Base-by-base conservation (phyloP, 2,888 invertebrate genomes). In the Apodemia zela region DNA sequence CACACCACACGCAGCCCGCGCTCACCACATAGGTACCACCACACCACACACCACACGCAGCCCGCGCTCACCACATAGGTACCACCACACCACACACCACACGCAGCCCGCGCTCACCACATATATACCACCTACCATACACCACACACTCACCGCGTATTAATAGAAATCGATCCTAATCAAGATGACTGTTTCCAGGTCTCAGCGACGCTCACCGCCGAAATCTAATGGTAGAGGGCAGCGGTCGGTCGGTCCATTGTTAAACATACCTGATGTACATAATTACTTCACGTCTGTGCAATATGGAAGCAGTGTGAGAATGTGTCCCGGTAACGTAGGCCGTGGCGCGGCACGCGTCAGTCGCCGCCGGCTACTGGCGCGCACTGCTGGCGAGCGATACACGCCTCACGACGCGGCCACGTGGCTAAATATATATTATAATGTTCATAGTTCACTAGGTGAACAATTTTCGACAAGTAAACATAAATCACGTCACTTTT, bases 11-110 rank as follows among this genome's bases (percentile, higher is more conserved):
- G 69, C 81, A 78, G 73, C 82, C 80, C 75, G 82, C 84, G 72
- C 87, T 80, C 80, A 79, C 84, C 78, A 85, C 85, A 76, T 83
- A 83, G 82, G 81, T 77, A 66, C 60, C 15, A 15, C 7, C 18
- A n/a, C 51, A 45, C 61, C 17, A 47, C 33, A 51, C 25, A 42
- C 60, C 5, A 17, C 11, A 6, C 33, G 33, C 7, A 33, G 33
- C 7, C 33, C 33, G 33, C 33, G 33, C 33, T 33, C 33, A 78
- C 82, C 78, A 85, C 85, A 76, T 83, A 83, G 82, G 80, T 77
- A 66, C 33, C 13, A 17, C 13, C 17, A 21, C 51, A 35, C 63
- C n/a, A n/a, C n/a, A n/a, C n/a, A 42, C 60, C 2, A 21, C 35
- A 25, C 84, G 72, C 86, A 80, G 80, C 78, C 84, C 78, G 85